Base-by-base conservation (phyloP, 1,140 invertebrate genomes). In the Dolichoris vasculosae region DNA sequence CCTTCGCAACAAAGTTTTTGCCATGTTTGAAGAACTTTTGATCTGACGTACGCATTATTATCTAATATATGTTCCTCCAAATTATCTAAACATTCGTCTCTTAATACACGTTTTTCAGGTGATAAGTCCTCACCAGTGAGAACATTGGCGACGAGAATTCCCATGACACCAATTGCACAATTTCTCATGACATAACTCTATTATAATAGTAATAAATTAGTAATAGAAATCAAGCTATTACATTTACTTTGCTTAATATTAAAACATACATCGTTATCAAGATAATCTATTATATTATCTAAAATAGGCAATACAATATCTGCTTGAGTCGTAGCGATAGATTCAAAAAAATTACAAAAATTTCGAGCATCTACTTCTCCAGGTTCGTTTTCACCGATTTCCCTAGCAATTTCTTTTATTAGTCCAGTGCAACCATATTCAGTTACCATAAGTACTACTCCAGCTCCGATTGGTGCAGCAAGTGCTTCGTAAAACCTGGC, bases 11-110 rank as follows among this genome's bases (percentile, higher is more conserved):
- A 95, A 43, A 98, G 92, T 35, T 94, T 93, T 88, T 95, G 94
- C 96, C 97, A 97, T 77, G 96, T 95, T 88, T 97, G 96, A 35
- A 98, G 92, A 4, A 96, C 95, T 92, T 96, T 97, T 69, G 96
- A 96, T 81, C 98, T 94, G 1, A 98, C 97, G 90, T 97, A 97
- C 7, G 97, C 96, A 88, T 97, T 96, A 1, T 95, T 89, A 91
- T 98, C 98, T 87, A 96, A 95, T 71, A 98, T 95, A 90, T 98
- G 97, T n/a, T 97, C 95, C 89, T 96, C 94, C 7, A 98, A 91
- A 87, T 94, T 93, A 83, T 96, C 95, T 1, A 98, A 93, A 84
- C 97, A 96, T 87, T 96, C 95, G 89, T 97, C 95, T 3, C 97
- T 94, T 69, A 94, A 93, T 43, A 94, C 92, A 87, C 95, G 95